phyloP scores from a whole-genome alignment of 2,797 vertebrate genomes.

The Muscicapa comitata region DNA sequence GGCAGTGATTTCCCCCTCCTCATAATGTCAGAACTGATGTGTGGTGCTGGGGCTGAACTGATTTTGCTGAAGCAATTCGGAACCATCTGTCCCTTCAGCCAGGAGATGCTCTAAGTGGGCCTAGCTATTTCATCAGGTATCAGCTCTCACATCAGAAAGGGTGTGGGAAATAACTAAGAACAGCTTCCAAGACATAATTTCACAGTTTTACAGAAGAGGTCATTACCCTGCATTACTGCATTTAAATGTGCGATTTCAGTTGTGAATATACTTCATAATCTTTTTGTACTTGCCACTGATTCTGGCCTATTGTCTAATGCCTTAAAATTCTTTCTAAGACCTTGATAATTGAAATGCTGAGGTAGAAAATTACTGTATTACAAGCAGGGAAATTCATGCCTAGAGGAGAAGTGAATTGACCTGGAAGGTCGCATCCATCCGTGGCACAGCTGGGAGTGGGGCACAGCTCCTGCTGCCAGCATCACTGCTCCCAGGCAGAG shows the following conservation, averaged over 20 bases:
- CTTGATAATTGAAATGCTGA: slow-evolving; percentile 40
- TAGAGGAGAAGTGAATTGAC: slow-evolving; percentile 23
- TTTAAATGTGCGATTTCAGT: neutral
- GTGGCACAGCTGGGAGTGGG: neutral
- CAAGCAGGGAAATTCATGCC: neutral
- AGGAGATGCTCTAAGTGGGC: neutral
- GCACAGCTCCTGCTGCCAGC: neutral
- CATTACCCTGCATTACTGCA: neutral
- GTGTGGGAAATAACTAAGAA: neutral
- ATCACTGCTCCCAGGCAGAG: neutral
- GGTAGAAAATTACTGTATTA: slow-evolving; percentile 57
- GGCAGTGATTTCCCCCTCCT: neutral
- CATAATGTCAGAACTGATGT: neutral
- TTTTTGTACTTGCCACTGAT: neutral
- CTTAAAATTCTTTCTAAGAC: slow-evolving; percentile 27
- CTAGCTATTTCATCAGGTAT: neutral
- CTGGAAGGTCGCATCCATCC: neutral
- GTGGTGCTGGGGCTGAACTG: neutral
- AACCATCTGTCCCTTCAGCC: neutral
- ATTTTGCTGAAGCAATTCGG: neutral
- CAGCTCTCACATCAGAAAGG: neutral
- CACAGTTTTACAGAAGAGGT: slow-evolving; percentile 12
- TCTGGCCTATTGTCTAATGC: slow-evolving; percentile 15
- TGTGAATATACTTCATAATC: neutral
- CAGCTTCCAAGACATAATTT: slow-evolving; percentile 8